Base-by-base conservation (phyloP, 2,113 vertebrate genomes). In the Ivindomyrus marchei region DNA sequence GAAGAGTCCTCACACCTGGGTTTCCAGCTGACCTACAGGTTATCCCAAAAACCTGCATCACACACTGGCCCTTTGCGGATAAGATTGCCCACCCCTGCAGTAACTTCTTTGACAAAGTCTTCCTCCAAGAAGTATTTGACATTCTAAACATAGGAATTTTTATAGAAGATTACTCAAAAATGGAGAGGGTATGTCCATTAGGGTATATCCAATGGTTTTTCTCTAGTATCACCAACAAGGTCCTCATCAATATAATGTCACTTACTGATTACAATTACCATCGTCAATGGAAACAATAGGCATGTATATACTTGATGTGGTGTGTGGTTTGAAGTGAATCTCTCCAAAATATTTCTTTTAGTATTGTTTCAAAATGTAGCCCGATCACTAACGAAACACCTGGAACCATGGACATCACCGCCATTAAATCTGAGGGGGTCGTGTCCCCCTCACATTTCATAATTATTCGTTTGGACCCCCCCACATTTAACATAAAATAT, bases 61-160 rank as follows among this genome's bases (percentile, higher is more conserved):
- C 47, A 47, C 47, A 47, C 47, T 9, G 9, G 47, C 47, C 47
- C 9, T 10, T 47, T 47, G 47, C 0, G 1, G 46, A 47, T 47
- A 47, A 47, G 46, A 10, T 10, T 47, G 46, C 1, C 49, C 49
- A 11, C 47, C 2, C 2, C 47, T 49, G 47, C n/a, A 52, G 86
- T 62, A 88, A 87, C 85, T 70, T 47, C 49, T 87, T 88, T 45
- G 74, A 91, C 90, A 91, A 91, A 92, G 90, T 66, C 89, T 56
- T 52, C 42, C 56, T 62, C 87, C 46, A 83, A 85, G 77, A 90
- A 88, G 89, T 80, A 84, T 92, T 90, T 91, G 91, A 90, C 90
- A 91, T 58, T 92, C 88, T 89, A 92, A 91, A 89, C 46, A 88
- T 87, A 85, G 85, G 90, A 87, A 90, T 90, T 92, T 92, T 92